Evolutionary conservation across 2,797 vertebrate species (phyloP), one percentile per base, ranked within the genome.

Genomic region (Danio kyathit): DNA sequence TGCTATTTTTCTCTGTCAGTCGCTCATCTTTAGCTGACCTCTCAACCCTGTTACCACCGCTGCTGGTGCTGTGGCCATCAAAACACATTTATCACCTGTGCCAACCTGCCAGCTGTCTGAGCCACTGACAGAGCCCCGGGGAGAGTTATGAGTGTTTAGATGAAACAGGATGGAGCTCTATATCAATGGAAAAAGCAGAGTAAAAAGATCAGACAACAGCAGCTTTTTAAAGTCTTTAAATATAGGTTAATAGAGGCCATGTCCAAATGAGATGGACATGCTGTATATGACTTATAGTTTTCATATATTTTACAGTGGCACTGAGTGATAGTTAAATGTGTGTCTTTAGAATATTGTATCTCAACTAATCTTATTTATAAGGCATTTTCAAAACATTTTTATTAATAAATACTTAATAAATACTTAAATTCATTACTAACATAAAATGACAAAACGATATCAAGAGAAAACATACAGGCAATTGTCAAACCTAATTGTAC

Each of bases 141-240:
- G 60, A 52, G 70, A 72, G 70, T 65, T 80, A 71, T 73, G 59
- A 72, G 59, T 59, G 43, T 59, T 78, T 70, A 56, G 52, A 78
- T 70, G 21, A 69, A 70, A 60, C n/a, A 0, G 54, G 56, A 59
- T 70, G 29, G 29, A 70, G 65, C 52, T 70, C 65, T 78, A 60
- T 59, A 69, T 78, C 76, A 69, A 5, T 29, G 43, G 41, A 59
- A 59, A 60, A 4, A 40, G 48, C 60, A 52, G 16, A 43, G 29
- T 73, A 38, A 61, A 63, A 21, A 38, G 21, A 38, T 9, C 76
- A 78, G 54, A 41, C 43, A 59, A 13, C 43, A 17, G 8, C 16
- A 9, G 6, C n/a, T 44, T 49, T 49, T 74, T 74, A 63, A 74
- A 9, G 6, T 17, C 57, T 49, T 74, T 74, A 63, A 74, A 59